Evolutionary conservation across 2,888 invertebrate genomes (phyloP), one percentile per base, ranked within the genome.

Genomic region (Drosophila pegasa): DNA sequence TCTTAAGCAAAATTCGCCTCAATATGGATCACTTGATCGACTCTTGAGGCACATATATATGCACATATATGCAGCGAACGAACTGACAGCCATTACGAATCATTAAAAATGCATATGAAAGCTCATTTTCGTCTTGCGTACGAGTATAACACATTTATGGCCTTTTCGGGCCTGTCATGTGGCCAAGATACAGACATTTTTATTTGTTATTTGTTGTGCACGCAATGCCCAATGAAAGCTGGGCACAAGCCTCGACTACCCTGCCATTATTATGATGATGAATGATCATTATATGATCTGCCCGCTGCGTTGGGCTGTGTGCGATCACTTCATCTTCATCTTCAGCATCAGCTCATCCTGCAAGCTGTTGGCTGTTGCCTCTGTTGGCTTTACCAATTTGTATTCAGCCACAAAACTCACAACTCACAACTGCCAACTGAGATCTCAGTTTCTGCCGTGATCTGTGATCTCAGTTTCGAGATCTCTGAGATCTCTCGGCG

Each of bases 301-400:
- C 81, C 71, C 57, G 76, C 77, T 76, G 79, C 71, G 75, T 56
- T 29, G 31, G 6, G 35, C 67, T 65, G 62, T 70, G 62, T 64
- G 77, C 59, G 60, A 70, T 71, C 76, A 62, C 76, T 74, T 74
- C 60, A 71, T 63, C 70, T 69, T 75, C 70, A 61, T 58, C 61
- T 59, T 31, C 37, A 59, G 62, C 70, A 48, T 57, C 61, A 61
- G 50, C 54, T 47, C 72, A 72, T 74, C 69, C 80, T 82, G 81
- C 63, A 69, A 75, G 33, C 48, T 50, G 31, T 31, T 47, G 68
- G 68, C 75, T 57, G 41, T 48, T 63, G 73, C 77, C 67, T 51
- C 69, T 82, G 87, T 82, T 83, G 69, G 81, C 73, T 70, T 81
- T 84, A 78, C 56, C 87, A 83, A 83, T 87, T 83, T 83, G 82